Evolutionary conservation across 2,888 invertebrate genomes (phyloP).

Genomic region (Stratiomys singularior): DNA sequence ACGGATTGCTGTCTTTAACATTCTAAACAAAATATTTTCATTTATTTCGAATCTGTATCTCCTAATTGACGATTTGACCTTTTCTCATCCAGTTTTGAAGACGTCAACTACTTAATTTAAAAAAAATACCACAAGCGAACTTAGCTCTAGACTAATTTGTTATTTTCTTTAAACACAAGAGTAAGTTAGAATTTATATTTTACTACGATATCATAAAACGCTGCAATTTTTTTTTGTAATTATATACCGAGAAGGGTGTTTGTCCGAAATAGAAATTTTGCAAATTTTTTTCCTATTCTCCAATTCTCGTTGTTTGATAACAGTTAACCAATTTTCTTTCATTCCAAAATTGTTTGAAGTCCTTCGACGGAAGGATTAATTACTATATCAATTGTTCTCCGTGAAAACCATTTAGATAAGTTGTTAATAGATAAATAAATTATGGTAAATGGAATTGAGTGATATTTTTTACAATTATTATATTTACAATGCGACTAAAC

Average conservation of each 20-base stretch:
- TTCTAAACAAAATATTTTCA: constrained; percentile 12
- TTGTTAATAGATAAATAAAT: constrained; percentile 30
- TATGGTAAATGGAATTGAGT: constrained; percentile 44
- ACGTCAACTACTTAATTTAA: too few species aligned
- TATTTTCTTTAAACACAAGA: not conserved
- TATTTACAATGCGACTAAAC: constrained; percentile 26
- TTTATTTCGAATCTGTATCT: constrained; percentile 1
- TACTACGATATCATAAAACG: too few species aligned
- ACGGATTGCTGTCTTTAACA: not conserved
- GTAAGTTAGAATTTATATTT: not conserved
- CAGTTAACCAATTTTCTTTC: too few species aligned
- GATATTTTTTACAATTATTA: constrained; percentile 45
- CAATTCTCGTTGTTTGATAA: too few species aligned
- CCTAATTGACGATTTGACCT: not conserved
- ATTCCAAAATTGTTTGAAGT: too few species aligned
- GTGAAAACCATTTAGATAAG: not conserved
- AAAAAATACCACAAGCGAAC: too few species aligned
- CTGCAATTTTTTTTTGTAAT: too few species aligned
- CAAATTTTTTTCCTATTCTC: too few species aligned
- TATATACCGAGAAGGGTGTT: too few species aligned
- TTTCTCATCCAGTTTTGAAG: too few species aligned
- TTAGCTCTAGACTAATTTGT: too few species aligned
- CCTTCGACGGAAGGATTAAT: not conserved
- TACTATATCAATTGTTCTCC: not conserved
- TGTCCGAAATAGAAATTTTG: too few species aligned